These are phyloP conservation scores for Pachymerium ferrugineum DNA, from an alignment of 2,888 invertebrate species.

Conservation along the genomic window DNA sequence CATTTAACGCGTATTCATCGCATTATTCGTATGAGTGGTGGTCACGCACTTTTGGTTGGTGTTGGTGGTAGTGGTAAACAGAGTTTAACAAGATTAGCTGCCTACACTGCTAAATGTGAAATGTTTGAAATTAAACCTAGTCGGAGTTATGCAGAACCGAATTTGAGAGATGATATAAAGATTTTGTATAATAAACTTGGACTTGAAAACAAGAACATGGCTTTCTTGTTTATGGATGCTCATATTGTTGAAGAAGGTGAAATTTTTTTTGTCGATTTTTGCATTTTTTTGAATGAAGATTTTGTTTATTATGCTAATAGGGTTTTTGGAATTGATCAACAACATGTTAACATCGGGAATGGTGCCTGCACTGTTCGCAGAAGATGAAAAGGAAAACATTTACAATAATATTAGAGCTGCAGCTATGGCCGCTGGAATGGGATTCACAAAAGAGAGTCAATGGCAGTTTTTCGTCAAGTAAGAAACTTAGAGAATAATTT, in stretches of 20 bases:
- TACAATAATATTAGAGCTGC: conserved; percentile 63
- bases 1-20: conserved; percentile 83
- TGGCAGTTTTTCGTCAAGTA: conserved; percentile 70
- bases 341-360: conserved; percentile 85
- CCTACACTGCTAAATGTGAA: conserved; percentile 77
- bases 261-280: neutral
- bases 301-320: conserved; percentile 40
- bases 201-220: conserved; percentile 68
- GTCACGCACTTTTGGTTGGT: conserved; percentile 78
- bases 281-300: neutral
- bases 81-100: conserved; percentile 68
- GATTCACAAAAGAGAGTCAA: conserved; percentile 70
- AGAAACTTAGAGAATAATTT: too few species aligned
- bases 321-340: conserved; percentile 81
- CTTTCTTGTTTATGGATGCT: conserved; percentile 76
- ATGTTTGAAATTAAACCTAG: conserved; percentile 74
- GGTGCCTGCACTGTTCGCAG: conserved; percentile 77
- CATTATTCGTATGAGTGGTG: conserved; percentile 72
- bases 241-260: conserved; percentile 57
- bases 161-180: conserved; percentile 83
- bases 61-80: conserved; percentile 87
- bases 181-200: conserved; percentile 69
- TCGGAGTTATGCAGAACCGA: conserved; percentile 75
- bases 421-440: conserved; percentile 65
- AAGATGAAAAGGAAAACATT: conserved; percentile 81